Conservation (phyloP, 2,113 vertebrate species). For the Tetrao urogallus region DNA sequence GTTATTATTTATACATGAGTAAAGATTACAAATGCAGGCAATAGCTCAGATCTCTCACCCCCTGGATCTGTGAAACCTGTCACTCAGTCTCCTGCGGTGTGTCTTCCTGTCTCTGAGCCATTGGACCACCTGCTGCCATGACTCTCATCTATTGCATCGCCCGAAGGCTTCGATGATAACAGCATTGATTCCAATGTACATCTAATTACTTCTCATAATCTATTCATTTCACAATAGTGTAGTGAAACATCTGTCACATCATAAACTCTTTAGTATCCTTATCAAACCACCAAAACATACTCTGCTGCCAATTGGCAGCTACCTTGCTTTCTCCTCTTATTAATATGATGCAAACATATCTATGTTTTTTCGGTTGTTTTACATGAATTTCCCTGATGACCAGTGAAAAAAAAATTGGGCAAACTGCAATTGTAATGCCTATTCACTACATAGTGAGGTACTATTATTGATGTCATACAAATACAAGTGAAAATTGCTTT, state of each 20-base stretch:
- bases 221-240: slow-evolving; percentile 99
- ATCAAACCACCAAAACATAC: slow-evolving; percentile 88
- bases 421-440: slow-evolving; percentile 68
- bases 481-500: slow-evolving; percentile 72
- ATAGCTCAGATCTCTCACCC: slow-evolving; percentile 88
- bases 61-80: slow-evolving; percentile 89
- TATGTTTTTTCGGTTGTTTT: slow-evolving; percentile 76
- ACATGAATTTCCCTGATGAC: slow-evolving; percentile 80
- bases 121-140: slow-evolving; percentile 90
- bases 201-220: slow-evolving; percentile 99
- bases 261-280: slow-evolving; percentile 90
- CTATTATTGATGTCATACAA: slow-evolving; percentile 47
- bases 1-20: slow-evolving; percentile 92
- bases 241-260: slow-evolving; percentile 98
- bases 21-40: slow-evolving; percentile 89
- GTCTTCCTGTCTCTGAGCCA: slow-evolving; percentile 90
- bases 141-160: slow-evolving; percentile 90
- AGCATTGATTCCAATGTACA: slow-evolving; percentile 99
- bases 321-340: slow-evolving; percentile 78
- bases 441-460: slow-evolving; percentile 66
- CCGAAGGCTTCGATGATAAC: slow-evolving; percentile 92
- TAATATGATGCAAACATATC: slow-evolving; percentile 82
- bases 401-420: slow-evolving; percentile 74
- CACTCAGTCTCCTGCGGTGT: slow-evolving; percentile 88
- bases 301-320: slow-evolving; percentile 84